Base-by-base conservation (phyloP, 1,140 invertebrate species). In the Listronotus bonariensis region DNA sequence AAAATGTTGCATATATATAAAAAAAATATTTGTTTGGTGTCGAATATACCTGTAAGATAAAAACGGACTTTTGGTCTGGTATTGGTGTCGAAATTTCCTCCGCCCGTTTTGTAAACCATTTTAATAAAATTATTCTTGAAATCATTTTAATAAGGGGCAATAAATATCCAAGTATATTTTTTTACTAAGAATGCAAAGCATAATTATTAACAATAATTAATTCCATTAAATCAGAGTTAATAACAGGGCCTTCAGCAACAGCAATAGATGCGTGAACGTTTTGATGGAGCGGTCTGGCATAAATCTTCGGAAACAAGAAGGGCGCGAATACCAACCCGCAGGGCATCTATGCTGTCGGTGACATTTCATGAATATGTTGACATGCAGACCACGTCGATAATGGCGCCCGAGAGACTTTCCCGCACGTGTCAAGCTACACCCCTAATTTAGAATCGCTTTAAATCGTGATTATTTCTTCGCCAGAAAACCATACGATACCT, bases 331-430 rank as follows among this genome's bases (percentile, higher is more conserved):
- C 41, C 36, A 18, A 46, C 20, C 49, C 40, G 41, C 53, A 45
- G 62, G 54, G 54, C 53, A 42, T 51, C 46, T n/a, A 36, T n/a
- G 43, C 62, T 65, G 62, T 32, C 62, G 53, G 15, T 68, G 67
- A 71, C 60, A 65, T 57, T 61, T 64, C 64, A 66, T 66, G 64
- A 66, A 66, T 66, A 66, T 66, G 64, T 66, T 66, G 64, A 66
- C 65, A 67, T 63, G 55, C 65, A 58, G 58, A 62, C 58, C 64
- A 60, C 55, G 64, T 66, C 64, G 64, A 66, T 66, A 66, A 66
- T 31, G 55, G 55, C 48, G 56, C 49, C 51, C 49, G 48, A 32
- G 56, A 60, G 54, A 56, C 53, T 51, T 31, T 48, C 20, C 56
- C 61, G 56, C 64, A 66, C 64, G 64, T 66, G 64, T 59, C 55